phyloP scores from a whole-genome alignment of 1,140 invertebrate genomes.

The Pseudomyrmex dendroicus region DNA sequence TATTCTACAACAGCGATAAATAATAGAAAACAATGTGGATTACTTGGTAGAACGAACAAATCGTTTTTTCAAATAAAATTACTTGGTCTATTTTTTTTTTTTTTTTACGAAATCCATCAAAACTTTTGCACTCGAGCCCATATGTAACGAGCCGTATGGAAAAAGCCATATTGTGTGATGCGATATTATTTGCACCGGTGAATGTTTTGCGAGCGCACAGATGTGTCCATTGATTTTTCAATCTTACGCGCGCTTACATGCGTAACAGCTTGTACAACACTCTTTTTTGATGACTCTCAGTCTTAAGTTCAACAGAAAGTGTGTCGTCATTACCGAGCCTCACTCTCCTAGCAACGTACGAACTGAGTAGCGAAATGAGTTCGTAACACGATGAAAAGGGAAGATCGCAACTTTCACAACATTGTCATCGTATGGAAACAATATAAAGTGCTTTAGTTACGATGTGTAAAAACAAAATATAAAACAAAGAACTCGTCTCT shows the following conservation, averaged over 20 bases:
- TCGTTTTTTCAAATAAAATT: too few relatives aligned
- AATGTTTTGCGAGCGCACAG: constrained; percentile 14
- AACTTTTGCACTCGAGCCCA: too few relatives aligned
- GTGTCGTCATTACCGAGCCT: constrained; percentile 20
- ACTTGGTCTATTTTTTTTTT: too few relatives aligned
- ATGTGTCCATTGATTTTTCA: constrained; percentile 39
- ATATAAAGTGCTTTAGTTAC: background rate
- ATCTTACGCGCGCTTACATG: background rate
- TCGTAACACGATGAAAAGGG: constrained; percentile 35
- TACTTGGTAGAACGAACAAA: too few relatives aligned
- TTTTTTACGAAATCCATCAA: too few relatives aligned
- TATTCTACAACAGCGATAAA: too few relatives aligned
- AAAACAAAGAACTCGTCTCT: background rate
- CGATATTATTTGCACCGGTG: background rate
- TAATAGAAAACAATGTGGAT: too few relatives aligned
- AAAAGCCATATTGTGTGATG: background rate
- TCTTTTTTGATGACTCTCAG: constrained; percentile 37
- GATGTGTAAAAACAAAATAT: background rate
- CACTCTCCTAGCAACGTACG: constrained; percentile 12
- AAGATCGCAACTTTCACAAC: constrained; percentile 30
- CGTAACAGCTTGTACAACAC: background rate
- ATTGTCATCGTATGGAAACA: background rate
- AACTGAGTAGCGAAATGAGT: constrained; percentile 38
- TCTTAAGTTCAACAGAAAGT: background rate
- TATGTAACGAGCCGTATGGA: background rate